Conservation (phyloP, 2,888 invertebrate genomes). For the Lasioglossum vierecki region DNA sequence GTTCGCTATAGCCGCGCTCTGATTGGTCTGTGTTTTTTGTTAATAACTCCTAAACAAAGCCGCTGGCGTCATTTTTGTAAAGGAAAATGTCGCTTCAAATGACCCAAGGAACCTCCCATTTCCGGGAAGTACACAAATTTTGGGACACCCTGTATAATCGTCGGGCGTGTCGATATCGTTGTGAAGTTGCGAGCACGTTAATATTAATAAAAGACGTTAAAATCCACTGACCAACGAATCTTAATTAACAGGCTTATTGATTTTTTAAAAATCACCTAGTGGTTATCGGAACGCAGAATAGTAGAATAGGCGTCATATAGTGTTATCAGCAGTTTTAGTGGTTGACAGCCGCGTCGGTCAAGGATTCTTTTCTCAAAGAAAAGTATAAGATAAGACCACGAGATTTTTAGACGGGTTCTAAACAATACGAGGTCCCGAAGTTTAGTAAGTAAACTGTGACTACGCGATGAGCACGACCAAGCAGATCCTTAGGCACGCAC, state of each 20-base stretch:
- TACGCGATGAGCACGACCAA: conserved; percentile 49
- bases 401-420: conserved; percentile 29
- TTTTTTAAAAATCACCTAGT: background rate
- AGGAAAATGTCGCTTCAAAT: no score
- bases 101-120: no score
- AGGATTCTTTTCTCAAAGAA: background rate
- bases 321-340: background rate
- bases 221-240: no score
- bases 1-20: no score
- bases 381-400: conserved; percentile 15
- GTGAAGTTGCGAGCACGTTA: no score
- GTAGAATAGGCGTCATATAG: background rate
- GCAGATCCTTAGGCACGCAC: conserved; percentile 78
- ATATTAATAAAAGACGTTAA: no score
- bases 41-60: no score
- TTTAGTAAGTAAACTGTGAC: conserved; percentile 74
- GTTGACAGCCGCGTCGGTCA: background rate
- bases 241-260: background rate
- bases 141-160: no score
- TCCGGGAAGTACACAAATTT: no score
- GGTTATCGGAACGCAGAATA: background rate
- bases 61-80: no score
- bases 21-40: no score
- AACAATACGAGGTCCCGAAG: conserved; percentile 31
- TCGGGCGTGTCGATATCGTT: no score